phyloP scores from a whole-genome alignment of 1,140 invertebrate species.

The Drosophila nigromelanica region DNA sequence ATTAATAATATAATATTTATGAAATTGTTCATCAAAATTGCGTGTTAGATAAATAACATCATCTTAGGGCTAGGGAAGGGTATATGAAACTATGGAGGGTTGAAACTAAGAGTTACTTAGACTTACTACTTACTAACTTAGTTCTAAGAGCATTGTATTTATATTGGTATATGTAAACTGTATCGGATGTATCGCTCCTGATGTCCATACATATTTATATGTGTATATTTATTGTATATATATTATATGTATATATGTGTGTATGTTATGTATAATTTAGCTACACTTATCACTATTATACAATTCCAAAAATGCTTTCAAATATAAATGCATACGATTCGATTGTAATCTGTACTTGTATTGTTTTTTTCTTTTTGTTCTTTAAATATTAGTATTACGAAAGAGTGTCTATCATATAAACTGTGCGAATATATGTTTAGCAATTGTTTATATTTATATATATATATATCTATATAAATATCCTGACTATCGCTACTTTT shows the following conservation, averaged over 20 bases:
- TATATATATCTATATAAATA: constrained; percentile 30
- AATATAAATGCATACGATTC: constrained; percentile 78
- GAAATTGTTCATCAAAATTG: constrained; percentile 72
- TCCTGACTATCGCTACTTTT: constrained; percentile 26
- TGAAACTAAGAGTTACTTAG: constrained; percentile 54
- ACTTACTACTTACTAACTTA: constrained; percentile 48
- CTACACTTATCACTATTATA: constrained; percentile 75
- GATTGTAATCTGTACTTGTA: constrained; percentile 59
- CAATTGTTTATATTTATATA: constrained; percentile 26
- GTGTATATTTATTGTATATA: constrained; percentile 23
- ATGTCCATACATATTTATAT: constrained; percentile 21
- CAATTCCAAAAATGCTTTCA: constrained; percentile 79
- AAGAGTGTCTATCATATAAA: constrained; percentile 48
- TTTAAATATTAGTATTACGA: constrained; percentile 50
- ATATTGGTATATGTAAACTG: constrained; percentile 45
- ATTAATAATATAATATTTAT: constrained; percentile 42
- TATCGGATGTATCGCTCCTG: constrained; percentile 26
- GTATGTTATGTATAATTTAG: constrained; percentile 59
- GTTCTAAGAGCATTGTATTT: constrained; percentile 26
- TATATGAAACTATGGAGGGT: constrained; percentile 6
- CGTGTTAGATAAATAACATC: constrained; percentile 74
- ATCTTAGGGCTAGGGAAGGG: constrained; percentile 58
- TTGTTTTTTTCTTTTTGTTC: constrained; percentile 48
- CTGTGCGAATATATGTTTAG: constrained; percentile 42
- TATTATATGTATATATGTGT: constrained; percentile 16